A percentile compares a stretch with the other conserved stretches of the same genome.
These are phyloP conservation scores for Rhingia rostrata DNA, from an alignment of 2,888 invertebrate genomes.

Conservation along the genomic window DNA sequence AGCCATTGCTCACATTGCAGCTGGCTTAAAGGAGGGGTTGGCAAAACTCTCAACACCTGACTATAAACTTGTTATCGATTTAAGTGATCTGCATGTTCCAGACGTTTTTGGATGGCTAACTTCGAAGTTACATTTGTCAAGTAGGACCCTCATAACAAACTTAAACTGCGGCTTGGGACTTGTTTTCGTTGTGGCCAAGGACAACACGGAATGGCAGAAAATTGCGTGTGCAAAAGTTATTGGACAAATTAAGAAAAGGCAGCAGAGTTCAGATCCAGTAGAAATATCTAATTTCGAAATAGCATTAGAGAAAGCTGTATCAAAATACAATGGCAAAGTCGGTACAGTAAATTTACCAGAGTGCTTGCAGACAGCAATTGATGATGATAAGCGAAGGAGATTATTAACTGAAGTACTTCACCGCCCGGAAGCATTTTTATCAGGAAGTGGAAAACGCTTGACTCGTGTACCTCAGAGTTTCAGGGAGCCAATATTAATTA, in stretches of 20 bases:
- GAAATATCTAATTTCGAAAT: constrained; percentile 88
- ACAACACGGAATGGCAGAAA: constrained; percentile 83
- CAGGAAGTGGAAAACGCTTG: constrained; percentile 79
- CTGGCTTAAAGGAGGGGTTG: constrained; percentile 94
- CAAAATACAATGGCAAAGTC: constrained; percentile 78
- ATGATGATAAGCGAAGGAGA: constrained; percentile 22
- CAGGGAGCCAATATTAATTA: constrained; percentile 93
- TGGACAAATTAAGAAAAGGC: constrained; percentile 81
- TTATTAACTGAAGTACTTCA: constrained; percentile 50
- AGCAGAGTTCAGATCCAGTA: constrained; percentile 68
- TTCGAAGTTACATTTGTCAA: constrained; percentile 88
- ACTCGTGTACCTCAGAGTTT: constrained; percentile 81
- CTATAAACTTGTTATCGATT: constrained; percentile 88
- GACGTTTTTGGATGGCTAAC: constrained; percentile 95
- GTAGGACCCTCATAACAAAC: constrained; percentile 92
- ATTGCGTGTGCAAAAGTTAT: constrained; percentile 83
- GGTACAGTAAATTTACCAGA: not conserved
- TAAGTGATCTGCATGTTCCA: constrained; percentile 88
- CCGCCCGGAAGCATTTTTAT: constrained; percentile 77
- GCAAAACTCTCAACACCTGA: constrained; percentile 90
- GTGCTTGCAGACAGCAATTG: not conserved
- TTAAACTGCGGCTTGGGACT: constrained; percentile 98
- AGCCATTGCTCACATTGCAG: constrained; percentile 96
- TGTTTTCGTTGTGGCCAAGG: constrained; percentile 88
- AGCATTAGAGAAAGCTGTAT: constrained; percentile 84